Evolutionary conservation across 2,888 invertebrate species (phyloP), one percentile per base, ranked within the genome.

Genomic region (Adela reaumurella): DNA sequence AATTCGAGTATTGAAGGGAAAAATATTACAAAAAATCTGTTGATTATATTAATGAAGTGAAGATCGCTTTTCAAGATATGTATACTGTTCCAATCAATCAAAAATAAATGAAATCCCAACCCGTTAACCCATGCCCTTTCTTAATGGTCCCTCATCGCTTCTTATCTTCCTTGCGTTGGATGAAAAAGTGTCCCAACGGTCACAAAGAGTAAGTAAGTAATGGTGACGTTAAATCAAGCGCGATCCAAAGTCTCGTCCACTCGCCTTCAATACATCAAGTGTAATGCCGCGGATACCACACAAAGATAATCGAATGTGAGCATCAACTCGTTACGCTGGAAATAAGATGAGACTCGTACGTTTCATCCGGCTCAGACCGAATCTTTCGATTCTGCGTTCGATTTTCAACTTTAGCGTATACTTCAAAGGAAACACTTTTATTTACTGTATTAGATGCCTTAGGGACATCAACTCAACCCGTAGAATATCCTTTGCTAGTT

Each of bases 251-350:
- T 74, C 74, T 74, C 65, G 72, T 63, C 65, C 73, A 72, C 70
- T 72, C 73, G 71, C 68, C 72, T 68, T 68, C 73, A 68, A 77
- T 77, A 74, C 74, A 77, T 77, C 77, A 77, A 74, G 71, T 69
- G 76, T 76, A 74, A 76, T 74, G 76, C 74, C 67, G 74, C 71
- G 74, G 74, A 76, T 74, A 74, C 76, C 77, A 70, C 76, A 68
- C 65, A 67, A 70, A 74, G 77, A 78, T 76, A 78, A 78, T 77
- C 77, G 74, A 72, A 76, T 74, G 74, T 74, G 74, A 74, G 76
- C 77, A 74, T 76, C 76, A 67, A 74, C 73, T 77, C 74, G 74
- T 76, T 76, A 74, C 74, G 68, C 69, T 74, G 70, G 73, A 68
- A 73, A 76, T 74, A 74, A 76, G 73, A 76, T 71, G 74, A 74